These are phyloP conservation scores for Parus major DNA, from an alignment of 2,113 vertebrate species.

Conservation along the genomic window DNA sequence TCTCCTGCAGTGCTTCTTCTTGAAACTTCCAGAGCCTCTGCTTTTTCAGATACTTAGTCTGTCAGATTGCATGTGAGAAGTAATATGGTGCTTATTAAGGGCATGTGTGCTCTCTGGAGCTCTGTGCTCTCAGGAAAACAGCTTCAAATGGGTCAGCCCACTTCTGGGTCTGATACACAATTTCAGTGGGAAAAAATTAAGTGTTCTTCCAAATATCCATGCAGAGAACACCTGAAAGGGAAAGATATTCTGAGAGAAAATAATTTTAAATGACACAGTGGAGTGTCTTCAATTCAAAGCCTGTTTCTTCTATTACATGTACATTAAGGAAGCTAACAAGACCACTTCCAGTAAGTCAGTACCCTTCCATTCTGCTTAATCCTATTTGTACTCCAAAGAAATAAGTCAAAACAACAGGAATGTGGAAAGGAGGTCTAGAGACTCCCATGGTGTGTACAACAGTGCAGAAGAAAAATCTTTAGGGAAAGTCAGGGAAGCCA, in stretches of 20 bases:
- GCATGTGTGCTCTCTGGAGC: neutral
- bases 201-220: neutral
- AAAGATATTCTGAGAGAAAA: constrained; percentile 1
- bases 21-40: neutral
- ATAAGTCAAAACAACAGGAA: neutral
- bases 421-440: neutral
- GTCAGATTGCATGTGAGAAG: neutral
- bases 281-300: neutral
- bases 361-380: neutral
- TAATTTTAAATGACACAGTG: neutral
- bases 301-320: neutral
- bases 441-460: neutral
- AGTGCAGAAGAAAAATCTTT: neutral
- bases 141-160: neutral
- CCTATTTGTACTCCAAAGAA: neutral
- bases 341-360: neutral
- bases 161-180: neutral
- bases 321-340: neutral
- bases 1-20: neutral
- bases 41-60: neutral
- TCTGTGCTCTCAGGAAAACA: neutral
- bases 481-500: neutral
- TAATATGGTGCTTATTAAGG: neutral
- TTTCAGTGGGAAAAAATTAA: neutral
- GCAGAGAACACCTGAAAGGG: neutral